A percentile compares a stretch with the other conserved stretches of the same genome.
These are phyloP conservation scores for Hylomyscus alleni DNA, from an alignment of 2,797 vertebrate species.

Conservation along the genomic window DNA sequence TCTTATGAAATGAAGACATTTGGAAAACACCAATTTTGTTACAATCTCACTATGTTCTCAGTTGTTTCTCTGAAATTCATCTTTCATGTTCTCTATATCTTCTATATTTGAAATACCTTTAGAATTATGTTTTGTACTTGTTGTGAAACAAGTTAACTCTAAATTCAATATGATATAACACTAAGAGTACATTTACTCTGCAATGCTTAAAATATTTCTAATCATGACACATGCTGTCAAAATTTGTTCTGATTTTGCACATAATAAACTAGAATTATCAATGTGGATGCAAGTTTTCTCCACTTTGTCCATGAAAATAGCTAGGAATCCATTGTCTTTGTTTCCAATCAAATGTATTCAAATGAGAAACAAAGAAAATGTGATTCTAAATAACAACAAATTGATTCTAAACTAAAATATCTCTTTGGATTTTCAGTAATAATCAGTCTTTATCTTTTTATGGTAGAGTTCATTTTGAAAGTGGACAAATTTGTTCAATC, in stretches of 20 bases:
- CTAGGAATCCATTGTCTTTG: not conserved
- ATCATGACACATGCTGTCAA: not conserved
- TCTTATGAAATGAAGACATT: constrained; percentile 16
- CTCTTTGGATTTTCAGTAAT: constrained; percentile 33
- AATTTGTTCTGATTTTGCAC: not conserved
- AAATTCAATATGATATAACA: not conserved
- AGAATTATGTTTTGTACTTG: not conserved
- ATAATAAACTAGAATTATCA: not conserved
- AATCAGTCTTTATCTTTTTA: constrained; percentile 60
- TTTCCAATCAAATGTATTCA: constrained; percentile 42
- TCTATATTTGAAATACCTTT: not conserved
- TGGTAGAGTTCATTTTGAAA: constrained; percentile 62
- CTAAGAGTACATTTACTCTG: not conserved
- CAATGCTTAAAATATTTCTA: not conserved
- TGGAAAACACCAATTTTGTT: not conserved
- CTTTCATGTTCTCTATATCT: not conserved
- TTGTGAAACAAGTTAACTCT: not conserved
- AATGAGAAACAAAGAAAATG: constrained; percentile 58
- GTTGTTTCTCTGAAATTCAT: not conserved
- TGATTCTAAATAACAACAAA: constrained; percentile 56
- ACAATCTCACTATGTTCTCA: not conserved
- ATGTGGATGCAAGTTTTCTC: not conserved
- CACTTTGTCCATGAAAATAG: not conserved
- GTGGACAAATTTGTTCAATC: constrained; percentile 59
- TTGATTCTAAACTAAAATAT: constrained; percentile 67